Conservation (phyloP, 2,113 vertebrate species). For the Triplophysa dalaica region DNA sequence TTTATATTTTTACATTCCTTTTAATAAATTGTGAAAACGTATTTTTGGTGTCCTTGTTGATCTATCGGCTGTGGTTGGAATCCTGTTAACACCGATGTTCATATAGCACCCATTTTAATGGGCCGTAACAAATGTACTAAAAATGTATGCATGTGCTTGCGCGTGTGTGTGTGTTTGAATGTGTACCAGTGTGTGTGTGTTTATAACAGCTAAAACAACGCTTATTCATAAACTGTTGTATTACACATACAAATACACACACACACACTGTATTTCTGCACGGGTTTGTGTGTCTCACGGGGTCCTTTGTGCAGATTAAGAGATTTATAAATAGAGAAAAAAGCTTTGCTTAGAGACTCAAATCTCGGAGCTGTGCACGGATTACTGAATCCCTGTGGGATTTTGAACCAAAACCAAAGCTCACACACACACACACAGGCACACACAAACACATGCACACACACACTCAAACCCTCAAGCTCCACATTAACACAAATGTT, state of each 20-base stretch:
- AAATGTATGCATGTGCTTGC: too few relatives aligned
- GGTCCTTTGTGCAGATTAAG: conserved; percentile 58
- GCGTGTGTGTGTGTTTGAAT: too few relatives aligned
- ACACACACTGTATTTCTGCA: conserved; percentile 2
- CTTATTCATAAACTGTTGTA: conserved; percentile 18
- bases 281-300: conserved; percentile 47
- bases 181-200: conserved; percentile 21
- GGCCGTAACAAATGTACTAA: too few relatives aligned
- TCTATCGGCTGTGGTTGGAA: too few relatives aligned
- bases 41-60: too few relatives aligned
- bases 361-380: conserved; percentile 48
- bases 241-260: conserved; percentile 11
- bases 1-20: too few relatives aligned
- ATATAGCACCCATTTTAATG: too few relatives aligned
- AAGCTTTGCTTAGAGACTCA: conserved; percentile 52
- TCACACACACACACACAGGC: conserved; percentile 52
- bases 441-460: conserved; percentile 41
- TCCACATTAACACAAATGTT: conserved; percentile 2
- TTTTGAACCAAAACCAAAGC: conserved; percentile 56
- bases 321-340: conserved; percentile 53
- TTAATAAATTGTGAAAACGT: too few relatives aligned
- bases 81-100: too few relatives aligned
- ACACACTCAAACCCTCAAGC: conserved; percentile 13
- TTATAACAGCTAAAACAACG: not conserved
- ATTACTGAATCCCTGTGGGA: conserved; percentile 48